Evolutionary conservation across 53 echinoderm and acorn worm genomes (phyloP).

Genomic region (Echinometra lucunter): DNA sequence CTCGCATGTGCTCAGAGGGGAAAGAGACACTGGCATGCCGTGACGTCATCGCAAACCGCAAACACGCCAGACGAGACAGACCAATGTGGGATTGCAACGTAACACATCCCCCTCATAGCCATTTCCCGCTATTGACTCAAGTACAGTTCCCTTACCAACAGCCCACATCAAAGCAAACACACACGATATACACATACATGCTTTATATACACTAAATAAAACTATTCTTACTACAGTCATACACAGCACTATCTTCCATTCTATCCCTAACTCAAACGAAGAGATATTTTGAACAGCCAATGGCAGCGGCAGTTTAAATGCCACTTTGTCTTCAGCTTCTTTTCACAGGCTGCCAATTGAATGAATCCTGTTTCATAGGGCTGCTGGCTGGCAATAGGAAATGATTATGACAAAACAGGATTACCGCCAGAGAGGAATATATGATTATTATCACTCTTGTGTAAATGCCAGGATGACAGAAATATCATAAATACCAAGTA

Average conservation of each 20-base stretch:
- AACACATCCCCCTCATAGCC: not conserved
- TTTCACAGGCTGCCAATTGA: not conserved
- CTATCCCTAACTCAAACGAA: not conserved
- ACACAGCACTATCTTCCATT: not conserved
- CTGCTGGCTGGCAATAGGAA: not conserved
- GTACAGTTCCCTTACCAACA: conserved; percentile 42
- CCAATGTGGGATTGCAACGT: conserved; percentile 43
- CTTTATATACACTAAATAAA: conserved; percentile 5
- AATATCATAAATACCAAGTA: not conserved
- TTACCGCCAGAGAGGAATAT: not conserved
- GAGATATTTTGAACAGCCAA: not conserved
- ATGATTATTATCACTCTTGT: not conserved
- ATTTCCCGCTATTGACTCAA: conserved; percentile 33
- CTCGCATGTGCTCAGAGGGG: conserved; percentile 20
- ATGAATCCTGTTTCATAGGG: not conserved
- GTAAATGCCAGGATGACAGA: not conserved
- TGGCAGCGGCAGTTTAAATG: not conserved
- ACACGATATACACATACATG: conserved; percentile 34
- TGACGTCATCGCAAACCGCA: conserved; percentile 49
- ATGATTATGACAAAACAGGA: not conserved
- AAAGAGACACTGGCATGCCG: conserved; percentile 1
- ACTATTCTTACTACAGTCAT: not conserved
- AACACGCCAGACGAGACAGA: conserved; percentile 45
- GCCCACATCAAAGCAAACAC: conserved; percentile 29
- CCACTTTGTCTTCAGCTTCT: not conserved